Base-by-base conservation (phyloP, 2,113 vertebrate species). In the Megaceryle maxima region DNA sequence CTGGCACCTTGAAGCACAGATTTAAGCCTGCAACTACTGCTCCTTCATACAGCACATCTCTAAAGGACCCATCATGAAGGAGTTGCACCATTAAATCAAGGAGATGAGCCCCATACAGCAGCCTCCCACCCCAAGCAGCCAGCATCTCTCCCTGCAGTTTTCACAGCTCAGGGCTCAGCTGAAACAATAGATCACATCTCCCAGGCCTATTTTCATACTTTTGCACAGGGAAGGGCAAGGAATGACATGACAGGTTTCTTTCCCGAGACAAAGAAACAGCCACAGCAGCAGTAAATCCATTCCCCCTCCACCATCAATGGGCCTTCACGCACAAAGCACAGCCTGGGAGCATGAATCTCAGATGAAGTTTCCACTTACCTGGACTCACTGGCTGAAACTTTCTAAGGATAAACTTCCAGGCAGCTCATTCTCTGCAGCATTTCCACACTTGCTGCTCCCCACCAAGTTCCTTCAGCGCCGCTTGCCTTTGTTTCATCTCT, bases 391-490 rank as follows among this genome's bases (percentile, higher is more conserved):
- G 7, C 11, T 8, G 15, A 72, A 81, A 5, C 35, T 57, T 78
- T 4, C 68, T 48, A 62, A 79, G 41, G n/a, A 35, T 28, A 53
- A 79, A 6, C 26, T 9, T 31, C 14, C 62, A 43, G 39, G 62
- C 53, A 74, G 19, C 16, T 78, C 53, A 16, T 29, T 9, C 56
- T 66, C 64, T 15, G 33, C 12, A 25, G 68, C 13, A 9, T 21
- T 82, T 59, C 73, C 53, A 84, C 11, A 2, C 68, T 82, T 2
- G 3, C 75, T 46, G 35, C 43, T 63, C 35, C 37, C 59, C 67
- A 14, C 62, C 2, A 0, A 1, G 0, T n/a, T 51, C 41, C 44
- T 15, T 67, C 18, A 28, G 15, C 25, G 5, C 19, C 3, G 0
- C 29, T 80, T 2, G 5, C 35, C 48, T 64, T 51, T 24, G 13